A percentile compares a stretch with the other conserved stretches of the same genome.
Evolutionary conservation across 2,888 invertebrate genomes (phyloP).

Genomic region (Falcaria lacertinaria): DNA sequence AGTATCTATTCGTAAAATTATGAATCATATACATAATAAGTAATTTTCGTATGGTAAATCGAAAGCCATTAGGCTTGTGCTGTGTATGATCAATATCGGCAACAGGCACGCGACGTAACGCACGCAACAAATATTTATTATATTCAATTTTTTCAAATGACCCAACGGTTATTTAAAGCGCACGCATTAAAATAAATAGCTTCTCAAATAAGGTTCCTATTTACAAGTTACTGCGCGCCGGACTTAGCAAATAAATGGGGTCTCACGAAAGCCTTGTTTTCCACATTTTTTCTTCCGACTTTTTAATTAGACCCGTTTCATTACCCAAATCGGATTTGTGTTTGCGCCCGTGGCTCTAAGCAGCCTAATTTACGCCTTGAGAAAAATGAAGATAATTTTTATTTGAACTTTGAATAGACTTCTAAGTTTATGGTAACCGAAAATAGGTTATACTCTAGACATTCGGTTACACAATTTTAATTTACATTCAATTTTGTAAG

Average conservation of each 20-base stretch:
- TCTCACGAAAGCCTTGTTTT: slow-evolving; percentile 42
- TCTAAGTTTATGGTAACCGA: neutral
- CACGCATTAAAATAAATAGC: neutral
- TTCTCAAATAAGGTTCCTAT: slow-evolving; percentile 8
- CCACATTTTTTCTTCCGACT: slow-evolving; percentile 50
- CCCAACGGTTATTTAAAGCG: neutral
- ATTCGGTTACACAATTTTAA: too few relatives aligned
- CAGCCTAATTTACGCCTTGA: slow-evolving; percentile 48
- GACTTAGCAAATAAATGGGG: slow-evolving; percentile 35
- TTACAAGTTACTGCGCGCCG: slow-evolving; percentile 7
- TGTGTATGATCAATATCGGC: neutral
- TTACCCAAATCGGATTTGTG: slow-evolving; percentile 68
- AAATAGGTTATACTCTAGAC: neutral
- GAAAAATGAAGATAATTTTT: slow-evolving; percentile 18
- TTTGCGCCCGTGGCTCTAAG: slow-evolving; percentile 55
- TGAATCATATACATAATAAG: neutral
- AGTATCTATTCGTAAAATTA: too few relatives aligned
- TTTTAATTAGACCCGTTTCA: slow-evolving; percentile 67
- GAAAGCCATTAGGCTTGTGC: slow-evolving; percentile 11
- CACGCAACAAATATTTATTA: slow-evolving; percentile 13
- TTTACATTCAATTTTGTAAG: too few relatives aligned
- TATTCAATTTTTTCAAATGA: neutral
- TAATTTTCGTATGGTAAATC: neutral
- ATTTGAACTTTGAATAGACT: neutral
- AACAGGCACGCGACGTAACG: slow-evolving; percentile 20